Evolutionary conservation across 1,140 invertebrate genomes (phyloP), one percentile per base, ranked within the genome.

Genomic region (Lepidostoma basale): DNA sequence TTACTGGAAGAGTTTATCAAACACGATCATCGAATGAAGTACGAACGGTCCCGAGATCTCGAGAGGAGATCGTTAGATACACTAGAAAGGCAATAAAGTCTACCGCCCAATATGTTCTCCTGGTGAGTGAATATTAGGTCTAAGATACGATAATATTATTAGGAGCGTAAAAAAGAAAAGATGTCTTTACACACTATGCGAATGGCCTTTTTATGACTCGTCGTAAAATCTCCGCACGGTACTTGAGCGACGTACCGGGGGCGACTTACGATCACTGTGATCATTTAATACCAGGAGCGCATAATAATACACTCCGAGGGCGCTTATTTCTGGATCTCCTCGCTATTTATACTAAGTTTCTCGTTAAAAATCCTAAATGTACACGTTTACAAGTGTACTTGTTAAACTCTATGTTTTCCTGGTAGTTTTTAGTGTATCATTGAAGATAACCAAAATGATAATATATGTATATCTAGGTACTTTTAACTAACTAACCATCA

Each of bases 111-210:
- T 72, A 68, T 66, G 70, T 64, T 68, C 63, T 67, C 62, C 60
- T 49, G 60, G 62, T 60, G 70, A 66, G 70, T 66, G 69, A 71
- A 71, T 71, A 71, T 71, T 71, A 71, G 64, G 58, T 70, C 69
- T 66, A 62, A 66, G 64, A 62, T 67, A 54, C 56, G 63, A 68
- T 72, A 72, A 68, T 72, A 72, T 72, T 72, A 72, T 72, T 72
- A 68, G 64, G 64, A 67, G 54, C 59, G 49, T 63, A 67, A 67
- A 67, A 67, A 67, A 71, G 62, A 54, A 70, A 62, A 68, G 67
- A 72, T 63, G 70, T 68, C 70, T 72, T 72, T 66, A 72, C 70
- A 72, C 70, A 68, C 70, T 68, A 62, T 68, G 67, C 70, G 70
- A 72, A 72, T 62, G 70, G 70, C 36, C 58, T 66, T 72, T 72